Base-by-base conservation (phyloP, 2,888 invertebrate species). In the Silvanus unidentatus region DNA sequence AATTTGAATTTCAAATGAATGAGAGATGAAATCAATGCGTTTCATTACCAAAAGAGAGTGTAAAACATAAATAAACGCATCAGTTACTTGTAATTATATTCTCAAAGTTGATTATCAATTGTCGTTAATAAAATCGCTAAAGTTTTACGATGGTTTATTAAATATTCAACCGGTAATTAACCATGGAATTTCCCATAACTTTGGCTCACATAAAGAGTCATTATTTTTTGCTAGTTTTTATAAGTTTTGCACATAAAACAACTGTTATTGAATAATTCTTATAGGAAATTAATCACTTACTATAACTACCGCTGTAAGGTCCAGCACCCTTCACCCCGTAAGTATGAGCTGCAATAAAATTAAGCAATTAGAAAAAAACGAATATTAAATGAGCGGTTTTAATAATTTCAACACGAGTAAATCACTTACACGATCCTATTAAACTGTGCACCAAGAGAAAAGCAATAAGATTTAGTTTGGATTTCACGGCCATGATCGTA, bases 401-500 rank as follows among this genome's bases (percentile, higher is more conserved):
- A 15, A 14, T 28, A 11, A n/a, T 11, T 32, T 13, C 42, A 34
- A n/a, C 15, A 35, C 29, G 12, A 39, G 9, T 12, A 39, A 38
- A 37, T 36, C 46, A 47, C 49, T 49, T 44, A 49, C 49, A 49
- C 37, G 16, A 29, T 11, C 11, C 13, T 12, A 49, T 14, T 16
- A 34, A 44, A 15, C 30, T n/a, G n/a, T n/a, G n/a, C n/a, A n/a
- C n/a, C n/a, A n/a, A n/a, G 44, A 30, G 13, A 47, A 28, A 36
- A 36, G 15, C 14, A 46, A 39, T 36, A 49, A 43, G 39, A 49
- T 43, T 14, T 40, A 42, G 35, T 46, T 39, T 45, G 28, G 35
- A 28, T 35, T 49, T 49, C 49, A 49, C 46, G 49, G 49, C 44
- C 49, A 45, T n/a, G n/a, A n/a, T n/a, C n/a, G n/a, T n/a, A n/a